Base-by-base conservation (phyloP, 1,140 invertebrate species). In the Augochlora pura region DNA sequence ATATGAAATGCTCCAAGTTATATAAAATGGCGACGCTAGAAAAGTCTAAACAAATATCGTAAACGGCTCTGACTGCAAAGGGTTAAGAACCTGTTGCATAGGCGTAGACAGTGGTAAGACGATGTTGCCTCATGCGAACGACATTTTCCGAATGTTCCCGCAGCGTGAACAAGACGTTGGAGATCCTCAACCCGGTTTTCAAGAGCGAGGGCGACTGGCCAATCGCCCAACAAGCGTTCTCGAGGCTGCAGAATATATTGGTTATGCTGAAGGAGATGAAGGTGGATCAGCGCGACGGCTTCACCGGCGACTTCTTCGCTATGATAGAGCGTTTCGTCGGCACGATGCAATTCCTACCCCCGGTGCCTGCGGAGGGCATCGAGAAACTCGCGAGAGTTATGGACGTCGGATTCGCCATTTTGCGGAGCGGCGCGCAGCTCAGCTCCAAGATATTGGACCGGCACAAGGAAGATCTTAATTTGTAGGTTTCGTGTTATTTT, bases 131-230 rank as follows among this genome's bases (percentile, higher is more conserved):
- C 42, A 9, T 39, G 38, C 8, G 42, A 42, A 42, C 42, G 12
- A 42, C 12, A 42, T n/a, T 46, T 70, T 52, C 54, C 21, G 10
- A 62, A 77, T 66, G 16, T 71, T 63, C 71, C 70, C 73, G 6
- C 52, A 92, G 91, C 39, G 87, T 92, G 9, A 86, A 91, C 38
- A 89, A 88, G 72, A 63, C 85, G 23, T 21, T 92, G 3, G 46
- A 69, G 12, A 65, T 89, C 14, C 66, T 92, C 59, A 80, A 89
- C n/a, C 88, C 89, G 3, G 80, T 91, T 70, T 91, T 92, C 59
- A 32, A 52, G 2, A 42, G 75, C 2, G 86, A 91, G 27, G 80
- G 60, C 9, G 75, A 89, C 23, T 92, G 91, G 91, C 9, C 65
- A 0, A 60, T 81, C 0, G 91, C 75, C 1, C 86, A 88, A 2